Percentiles rank a stretch among this genome's conserved stretches.
Conservation (phyloP, 1,140 invertebrate genomes). For the Drosophila mauritiana region DNA sequence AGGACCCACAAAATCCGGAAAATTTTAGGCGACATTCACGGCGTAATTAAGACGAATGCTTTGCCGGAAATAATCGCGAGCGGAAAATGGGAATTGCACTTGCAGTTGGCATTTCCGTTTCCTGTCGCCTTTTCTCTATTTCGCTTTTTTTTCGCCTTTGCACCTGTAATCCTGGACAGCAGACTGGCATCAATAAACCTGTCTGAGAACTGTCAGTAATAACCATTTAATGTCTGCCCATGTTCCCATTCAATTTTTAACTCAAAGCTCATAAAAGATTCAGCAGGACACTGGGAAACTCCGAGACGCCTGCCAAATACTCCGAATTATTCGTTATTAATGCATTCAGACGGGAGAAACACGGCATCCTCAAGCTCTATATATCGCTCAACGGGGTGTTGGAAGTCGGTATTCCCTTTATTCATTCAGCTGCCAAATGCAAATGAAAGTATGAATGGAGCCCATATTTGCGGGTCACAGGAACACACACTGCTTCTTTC, state of each 20-base stretch:
- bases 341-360: slow-evolving; percentile 37
- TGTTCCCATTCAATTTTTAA: slow-evolving; percentile 50
- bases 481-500: background rate
- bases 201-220: slow-evolving; percentile 61
- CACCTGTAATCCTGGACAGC: slow-evolving; percentile 11
- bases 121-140: background rate
- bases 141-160: slow-evolving; percentile 1
- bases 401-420: background rate
- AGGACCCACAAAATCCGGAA: slow-evolving; percentile 25
- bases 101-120: slow-evolving; percentile 33
- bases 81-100: background rate
- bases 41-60: slow-evolving; percentile 69
- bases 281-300: slow-evolving; percentile 31
- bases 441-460: slow-evolving; percentile 4
- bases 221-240: slow-evolving; percentile 59
- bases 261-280: slow-evolving; percentile 55
- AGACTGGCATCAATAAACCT: slow-evolving; percentile 66
- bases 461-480: slow-evolving; percentile 5
- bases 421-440: slow-evolving; percentile 1
- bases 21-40: slow-evolving; percentile 43
- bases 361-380: slow-evolving; percentile 10
- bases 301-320: slow-evolving; percentile 52
- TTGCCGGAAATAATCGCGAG: slow-evolving; percentile 32
- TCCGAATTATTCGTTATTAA: slow-evolving; percentile 46
- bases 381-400: background rate